Conservation (phyloP, 2,888 invertebrate genomes). For the Quadroppia sp. region DNA sequence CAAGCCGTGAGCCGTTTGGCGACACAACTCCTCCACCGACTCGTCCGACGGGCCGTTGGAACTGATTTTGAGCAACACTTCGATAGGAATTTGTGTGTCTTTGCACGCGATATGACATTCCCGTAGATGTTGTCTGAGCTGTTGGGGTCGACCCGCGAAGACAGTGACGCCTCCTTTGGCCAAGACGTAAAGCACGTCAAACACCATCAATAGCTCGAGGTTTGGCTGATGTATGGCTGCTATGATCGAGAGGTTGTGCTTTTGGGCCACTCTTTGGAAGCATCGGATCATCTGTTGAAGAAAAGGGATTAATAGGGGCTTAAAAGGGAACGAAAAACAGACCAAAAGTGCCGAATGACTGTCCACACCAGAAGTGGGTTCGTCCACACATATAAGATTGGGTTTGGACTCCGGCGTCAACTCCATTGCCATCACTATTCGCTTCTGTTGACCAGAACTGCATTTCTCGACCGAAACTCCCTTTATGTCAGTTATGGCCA, state of each 20-base stretch:
- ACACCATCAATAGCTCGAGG: background rate
- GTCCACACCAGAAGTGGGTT: background rate
- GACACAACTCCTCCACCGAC: background rate
- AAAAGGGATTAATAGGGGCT: background rate
- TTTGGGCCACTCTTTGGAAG: background rate
- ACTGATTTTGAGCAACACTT: background rate
- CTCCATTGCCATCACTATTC: background rate
- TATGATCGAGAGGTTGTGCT: background rate
- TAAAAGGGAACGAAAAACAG: background rate
- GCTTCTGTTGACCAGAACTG: constrained; percentile 8
- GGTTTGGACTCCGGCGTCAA: background rate
- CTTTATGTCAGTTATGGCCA: constrained; percentile 3
- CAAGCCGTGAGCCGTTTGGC: background rate
- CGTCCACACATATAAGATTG: background rate
- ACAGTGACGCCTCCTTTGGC: constrained; percentile 40
- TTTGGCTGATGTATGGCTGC: constrained; percentile 20
- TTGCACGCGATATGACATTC: background rate
- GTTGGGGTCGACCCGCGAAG: constrained; percentile 39
- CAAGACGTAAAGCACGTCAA: constrained; percentile 34
- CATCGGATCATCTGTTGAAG: background rate
- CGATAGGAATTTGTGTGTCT: background rate
- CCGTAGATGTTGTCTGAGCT: background rate
- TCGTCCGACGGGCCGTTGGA: background rate
- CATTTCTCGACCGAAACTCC: background rate
- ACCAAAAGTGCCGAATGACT: background rate